Base-by-base conservation (phyloP, 2,888 invertebrate species). In the Pasiphila rectangulata region DNA sequence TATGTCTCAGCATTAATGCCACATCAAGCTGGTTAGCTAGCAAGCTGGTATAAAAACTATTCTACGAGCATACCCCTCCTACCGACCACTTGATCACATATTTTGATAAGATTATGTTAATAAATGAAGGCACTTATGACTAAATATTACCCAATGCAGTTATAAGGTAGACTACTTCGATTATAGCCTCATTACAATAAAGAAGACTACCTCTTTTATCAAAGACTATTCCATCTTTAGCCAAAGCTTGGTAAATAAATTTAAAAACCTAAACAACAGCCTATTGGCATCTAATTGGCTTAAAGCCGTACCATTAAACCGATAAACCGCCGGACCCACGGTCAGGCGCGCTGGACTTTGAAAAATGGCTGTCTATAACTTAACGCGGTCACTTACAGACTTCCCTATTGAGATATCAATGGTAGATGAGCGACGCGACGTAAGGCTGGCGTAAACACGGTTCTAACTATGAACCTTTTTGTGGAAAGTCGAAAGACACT, bases 361-460 rank as follows among this genome's bases (percentile, higher is more conserved):
- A 87, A 84, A 85, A 86, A 86, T 83, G 61, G 64, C 78, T 55
- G 40, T 75, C 78, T 70, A 87, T 86, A 86, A 85, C 76, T 86
- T 82, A 79, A 76, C 72, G 69, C 83, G 79, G 81, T 84, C 83
- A 83, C 82, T 85, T 81, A 84, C 77, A 82, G 69, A 83, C 84
- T 84, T 85, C 83, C 82, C 82, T 83, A 86, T 86, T 86, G 85
- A 87, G 86, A 85, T 83, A 87, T 87, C 86, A 86, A 80, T 84
- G 77, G 69, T 69, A 81, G 82, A 85, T 81, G 85, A 84, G 72
- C 69, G 76, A 72, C 79, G 72, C 69, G 76, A 72, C 79, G 75
- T 72, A 69, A 71, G 63, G 65, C 67, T 71, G 73, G 74, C 78
- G 77, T 77, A 78, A 78, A 78, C 74, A 71, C 60, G 44, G 59